Evolutionary conservation across 2,888 invertebrate species (phyloP), one percentile per base, ranked within the genome.

Genomic region (Rugalucina vietnamica): DNA sequence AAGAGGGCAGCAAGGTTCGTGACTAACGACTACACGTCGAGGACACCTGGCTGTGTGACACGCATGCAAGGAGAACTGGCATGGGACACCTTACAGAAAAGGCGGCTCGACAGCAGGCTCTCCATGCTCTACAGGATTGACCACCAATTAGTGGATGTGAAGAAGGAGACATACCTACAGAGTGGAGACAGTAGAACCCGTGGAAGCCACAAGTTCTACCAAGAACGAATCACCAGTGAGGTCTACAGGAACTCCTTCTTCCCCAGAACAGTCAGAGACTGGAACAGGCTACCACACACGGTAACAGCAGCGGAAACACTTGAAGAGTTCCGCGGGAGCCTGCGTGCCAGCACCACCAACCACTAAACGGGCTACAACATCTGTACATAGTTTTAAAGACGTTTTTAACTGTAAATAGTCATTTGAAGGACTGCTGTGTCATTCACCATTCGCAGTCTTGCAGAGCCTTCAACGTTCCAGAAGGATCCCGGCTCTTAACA

Each of bases 1-100:
- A 65, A 18, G 32, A 65, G 65, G 65, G 65, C 76, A 29, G 60
- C 37, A 32, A 36, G 39, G 21, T 76, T 37, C 27, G 76, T 76
- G 21, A 75, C 18, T 18, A 49, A 54, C 18, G 75, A 75, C n/a
- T 75, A 54, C 54, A 43, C 49, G 18, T 27, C 77, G 18, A 65
- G 65, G 65, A 69, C 77, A 27, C 65, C 32, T 65, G 65, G 65
- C 65, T 49, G 43, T 49, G 77, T 65, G 37, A 77, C 69, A 2
- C 43, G 27, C 39, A 77, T 77, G 77, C 77, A 77, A 27, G 32
- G 50, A 49, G 50, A 77, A 21, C 50, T 77, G 65, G 77, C 69
- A 60, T 72, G 71, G 72, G 36, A 32, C 18, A 50, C 78, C 24
- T 39, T 78, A 10, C 71, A 72, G n/a, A 71, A 78, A 18, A 50